phyloP scores from a whole-genome alignment of 2,113 vertebrate species.

The Synchiropus splendidus region DNA sequence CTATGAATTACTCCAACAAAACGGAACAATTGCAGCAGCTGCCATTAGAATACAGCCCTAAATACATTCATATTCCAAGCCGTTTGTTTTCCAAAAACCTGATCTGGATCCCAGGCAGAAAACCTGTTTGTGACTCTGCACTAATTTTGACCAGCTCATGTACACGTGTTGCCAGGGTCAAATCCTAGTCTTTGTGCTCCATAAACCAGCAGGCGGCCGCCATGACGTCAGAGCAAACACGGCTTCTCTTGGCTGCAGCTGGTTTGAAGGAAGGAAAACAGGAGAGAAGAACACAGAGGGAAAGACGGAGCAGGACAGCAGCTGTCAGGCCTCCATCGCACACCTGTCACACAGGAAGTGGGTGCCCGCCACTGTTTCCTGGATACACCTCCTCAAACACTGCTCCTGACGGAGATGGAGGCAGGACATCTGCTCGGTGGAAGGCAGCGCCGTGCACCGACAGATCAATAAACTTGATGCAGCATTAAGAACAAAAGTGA shows the following conservation, averaged over 20 bases:
- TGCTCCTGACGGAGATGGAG: conserved; percentile 43
- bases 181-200: conserved; percentile 61
- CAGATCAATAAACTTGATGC: conserved; percentile 27
- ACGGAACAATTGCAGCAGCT: no score
- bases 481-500: conserved; percentile 16
- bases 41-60: no score
- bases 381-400: conserved; percentile 69
- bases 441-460: conserved; percentile 6
- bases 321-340: conserved; percentile 65
- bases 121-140: background rate
- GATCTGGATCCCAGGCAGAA: no score
- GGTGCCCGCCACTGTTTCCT: conserved; percentile 65
- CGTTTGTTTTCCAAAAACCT: no score
- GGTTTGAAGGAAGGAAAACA: conserved; percentile 44
- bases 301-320: conserved; percentile 59
- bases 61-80: no score
- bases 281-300: conserved; percentile 38
- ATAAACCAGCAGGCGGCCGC: conserved; percentile 62
- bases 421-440: conserved; percentile 42
- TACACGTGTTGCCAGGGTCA: conserved; percentile 47
- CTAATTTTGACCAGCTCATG: background rate
- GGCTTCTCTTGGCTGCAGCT: conserved; percentile 62
- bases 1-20: no score
- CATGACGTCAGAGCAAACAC: conserved; percentile 67
- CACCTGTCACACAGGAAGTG: conserved; percentile 76